Evolutionary conservation across 2,797 vertebrate genomes (phyloP), one percentile per base, ranked within the genome.

Genomic region (Thripadectes ignobilis): DNA sequence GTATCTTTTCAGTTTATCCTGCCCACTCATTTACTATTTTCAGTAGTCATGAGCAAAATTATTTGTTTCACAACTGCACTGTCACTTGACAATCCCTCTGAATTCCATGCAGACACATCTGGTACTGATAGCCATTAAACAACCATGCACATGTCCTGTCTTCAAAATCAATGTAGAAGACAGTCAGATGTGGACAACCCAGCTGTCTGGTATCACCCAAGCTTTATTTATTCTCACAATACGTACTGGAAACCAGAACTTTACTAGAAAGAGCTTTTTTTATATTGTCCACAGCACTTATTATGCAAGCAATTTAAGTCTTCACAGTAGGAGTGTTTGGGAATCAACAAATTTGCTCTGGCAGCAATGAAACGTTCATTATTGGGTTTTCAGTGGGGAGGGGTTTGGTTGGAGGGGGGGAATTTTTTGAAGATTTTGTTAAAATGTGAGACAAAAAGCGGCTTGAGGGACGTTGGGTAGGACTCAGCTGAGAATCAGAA

Each of bases 261-360:
- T 76, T 62, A 52, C 63, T 89, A 88, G 82, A 93, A 95, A 85
- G 87, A 83, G 71, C 12, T 68, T 67, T 76, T 83, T 51, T 68
- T 34, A 11, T 46, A 54, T 69, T 81, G 79, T 45, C 29, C 23
- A 0, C 73, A 92, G 62, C 39, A 62, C 62, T 93, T 88, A 52
- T 17, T 91, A 88, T 36, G 61, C 74, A 96, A 96, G 83, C 27
- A 90, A 79, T 69, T 90, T 62, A 86, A 95, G 83, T 48, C 69
- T 88, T 96, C 88, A 41, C 91, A 91, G 89, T 41, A 91, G 92
- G 89, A 91, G 69, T 54, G 66, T 86, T 96, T 55, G 59, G 55
- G 85, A 95, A 95, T 63, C 69, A 90, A 92, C 77, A 92, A 71
- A 88, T 92, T 90, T 51, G 18, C 65, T 88, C 77, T 92, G 88